Evolutionary conservation across 2,888 invertebrate species (phyloP).

Genomic region (Platycheirus albimanus): DNA sequence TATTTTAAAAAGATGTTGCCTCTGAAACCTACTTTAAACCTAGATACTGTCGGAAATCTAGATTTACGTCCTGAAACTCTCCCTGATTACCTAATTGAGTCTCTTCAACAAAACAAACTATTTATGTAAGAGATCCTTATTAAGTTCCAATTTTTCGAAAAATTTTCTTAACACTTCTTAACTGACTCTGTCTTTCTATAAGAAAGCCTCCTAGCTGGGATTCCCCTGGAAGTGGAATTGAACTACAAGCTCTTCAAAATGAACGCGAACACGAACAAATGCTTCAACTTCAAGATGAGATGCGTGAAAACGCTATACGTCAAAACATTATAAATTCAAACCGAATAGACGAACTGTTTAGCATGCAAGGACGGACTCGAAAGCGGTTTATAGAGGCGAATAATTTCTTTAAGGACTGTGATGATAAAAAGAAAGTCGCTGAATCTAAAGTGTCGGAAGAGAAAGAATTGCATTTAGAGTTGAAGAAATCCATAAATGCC

Average conservation of each 20-base stretch:
- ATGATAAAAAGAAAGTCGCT: slow-evolving; percentile 79
- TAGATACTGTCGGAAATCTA: slow-evolving; percentile 74
- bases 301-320: slow-evolving; percentile 75
- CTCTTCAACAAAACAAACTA: slow-evolving; percentile 71
- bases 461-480: slow-evolving; percentile 76
- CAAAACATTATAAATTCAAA: slow-evolving; percentile 77
- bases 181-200: background rate
- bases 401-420: slow-evolving; percentile 81
- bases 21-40: background rate
- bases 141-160: background rate
- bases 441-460: slow-evolving; percentile 79
- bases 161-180: too few species aligned
- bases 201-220: slow-evolving; percentile 82
- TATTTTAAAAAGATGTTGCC: background rate
- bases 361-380: slow-evolving; percentile 78
- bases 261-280: slow-evolving; percentile 79
- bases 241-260: slow-evolving; percentile 75
- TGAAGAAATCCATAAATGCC: slow-evolving; percentile 77
- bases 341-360: slow-evolving; percentile 78
- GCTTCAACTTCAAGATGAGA: slow-evolving; percentile 78
- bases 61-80: slow-evolving; percentile 74
- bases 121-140: slow-evolving; percentile 59
- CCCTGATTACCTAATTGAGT: slow-evolving; percentile 73
- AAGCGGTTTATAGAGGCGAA: slow-evolving; percentile 81
- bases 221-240: slow-evolving; percentile 77